Evolutionary conservation across 2,888 invertebrate species (phyloP).

Genomic region (Hylaea fasciaria): DNA sequence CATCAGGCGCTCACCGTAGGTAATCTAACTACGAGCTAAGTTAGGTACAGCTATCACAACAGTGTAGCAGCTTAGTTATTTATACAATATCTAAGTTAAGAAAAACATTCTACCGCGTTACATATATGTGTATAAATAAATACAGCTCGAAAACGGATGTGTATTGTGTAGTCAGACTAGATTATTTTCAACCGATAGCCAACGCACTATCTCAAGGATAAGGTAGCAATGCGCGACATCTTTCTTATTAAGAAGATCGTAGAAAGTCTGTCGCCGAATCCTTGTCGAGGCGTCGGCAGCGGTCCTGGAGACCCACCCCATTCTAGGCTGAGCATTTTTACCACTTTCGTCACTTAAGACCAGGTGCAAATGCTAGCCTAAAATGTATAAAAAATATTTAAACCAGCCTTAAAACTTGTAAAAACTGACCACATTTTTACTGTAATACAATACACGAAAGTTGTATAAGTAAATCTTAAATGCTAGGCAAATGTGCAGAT

Average conservation of each 20-base stretch:
- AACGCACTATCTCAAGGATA: no score
- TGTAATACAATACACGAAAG: background rate
- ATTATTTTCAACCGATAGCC: background rate
- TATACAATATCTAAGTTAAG: slow-evolving; percentile 12
- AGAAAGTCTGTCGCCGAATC: no score
- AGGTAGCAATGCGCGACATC: no score
- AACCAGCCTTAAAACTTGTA: no score
- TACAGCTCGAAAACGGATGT: background rate
- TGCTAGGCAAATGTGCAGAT: background rate
- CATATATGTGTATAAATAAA: background rate
- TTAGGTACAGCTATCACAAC: slow-evolving; percentile 43
- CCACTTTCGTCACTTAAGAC: no score
- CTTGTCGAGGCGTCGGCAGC: no score
- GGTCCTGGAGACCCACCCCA: no score
- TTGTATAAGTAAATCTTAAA: slow-evolving; percentile 1
- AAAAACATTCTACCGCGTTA: background rate
- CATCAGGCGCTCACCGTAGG: background rate
- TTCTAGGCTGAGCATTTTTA: no score
- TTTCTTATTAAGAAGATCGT: no score
- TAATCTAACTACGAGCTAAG: slow-evolving; percentile 29
- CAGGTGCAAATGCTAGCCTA: no score
- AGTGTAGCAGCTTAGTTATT: slow-evolving; percentile 18
- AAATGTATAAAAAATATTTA: no score
- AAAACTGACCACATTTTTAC: background rate
- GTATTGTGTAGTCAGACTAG: background rate